phyloP scores from a whole-genome alignment of 2,888 invertebrate species.

The Muschampia plurimacula region DNA sequence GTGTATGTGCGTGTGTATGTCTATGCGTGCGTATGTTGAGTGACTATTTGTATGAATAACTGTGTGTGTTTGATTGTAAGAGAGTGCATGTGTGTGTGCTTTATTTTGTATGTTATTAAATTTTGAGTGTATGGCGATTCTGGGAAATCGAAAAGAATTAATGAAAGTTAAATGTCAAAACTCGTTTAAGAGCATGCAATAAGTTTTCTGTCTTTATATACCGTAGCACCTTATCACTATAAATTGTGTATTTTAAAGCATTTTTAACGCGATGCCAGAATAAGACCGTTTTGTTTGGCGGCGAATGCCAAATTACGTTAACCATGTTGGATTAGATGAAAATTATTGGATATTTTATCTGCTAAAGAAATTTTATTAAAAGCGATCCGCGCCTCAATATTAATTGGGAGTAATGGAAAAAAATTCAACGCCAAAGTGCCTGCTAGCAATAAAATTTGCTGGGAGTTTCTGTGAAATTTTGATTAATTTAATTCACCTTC shows the following conservation, averaged over 20 bases:
- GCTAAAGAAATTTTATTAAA: conserved; percentile 42
- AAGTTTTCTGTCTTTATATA: too few species aligned
- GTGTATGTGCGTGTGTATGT: too few species aligned
- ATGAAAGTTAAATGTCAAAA: too few species aligned
- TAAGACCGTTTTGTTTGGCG: neutral
- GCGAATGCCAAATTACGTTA: conserved; percentile 9
- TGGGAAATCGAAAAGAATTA: too few species aligned
- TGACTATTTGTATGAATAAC: too few species aligned
- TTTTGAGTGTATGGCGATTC: too few species aligned
- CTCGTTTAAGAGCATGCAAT: too few species aligned
- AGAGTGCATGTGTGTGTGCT: too few species aligned
- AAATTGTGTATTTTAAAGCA: neutral
- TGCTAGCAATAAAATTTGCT: conserved; percentile 23
- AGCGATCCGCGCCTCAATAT: conserved; percentile 41
- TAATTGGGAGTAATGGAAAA: conserved; percentile 44
- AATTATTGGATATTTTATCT: conserved; percentile 34
- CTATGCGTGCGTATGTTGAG: too few species aligned
- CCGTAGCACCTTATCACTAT: too few species aligned
- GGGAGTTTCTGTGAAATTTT: neutral
- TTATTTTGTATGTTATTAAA: too few species aligned
- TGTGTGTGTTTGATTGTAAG: too few species aligned
- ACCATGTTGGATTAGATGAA: conserved; percentile 32
- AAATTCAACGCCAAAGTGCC: conserved; percentile 38
- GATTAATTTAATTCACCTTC: conserved; percentile 17
- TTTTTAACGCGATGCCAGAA: neutral